A percentile compares a stretch with the other conserved stretches of the same genome.
These are phyloP conservation scores for Tichodroma muraria DNA, from an alignment of 2,113 vertebrate genomes.

Conservation along the genomic window DNA sequence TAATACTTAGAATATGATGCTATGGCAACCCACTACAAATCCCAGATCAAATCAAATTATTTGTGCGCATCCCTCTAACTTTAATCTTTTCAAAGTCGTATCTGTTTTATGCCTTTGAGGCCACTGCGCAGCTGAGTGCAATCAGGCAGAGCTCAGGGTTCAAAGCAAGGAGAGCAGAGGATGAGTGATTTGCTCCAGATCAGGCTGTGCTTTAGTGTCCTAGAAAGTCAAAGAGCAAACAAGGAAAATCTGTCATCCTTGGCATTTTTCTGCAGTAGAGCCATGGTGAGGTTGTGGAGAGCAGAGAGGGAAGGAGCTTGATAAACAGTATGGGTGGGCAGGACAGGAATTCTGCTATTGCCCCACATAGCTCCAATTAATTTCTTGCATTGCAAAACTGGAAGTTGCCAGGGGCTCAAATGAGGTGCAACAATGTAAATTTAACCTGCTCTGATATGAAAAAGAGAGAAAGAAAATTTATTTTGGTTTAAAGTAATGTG, in stretches of 20 bases:
- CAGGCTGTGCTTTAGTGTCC: neutral
- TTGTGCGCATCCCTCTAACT: conserved; percentile 29
- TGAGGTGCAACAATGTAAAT: neutral
- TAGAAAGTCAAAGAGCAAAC: conserved; percentile 28
- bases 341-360: neutral
- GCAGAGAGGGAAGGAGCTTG: neutral
- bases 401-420: neutral
- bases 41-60: conserved; percentile 45
- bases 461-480: neutral
- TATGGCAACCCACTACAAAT: conserved; percentile 61
- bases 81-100: conserved; percentile 25
- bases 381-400: neutral
- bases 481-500: neutral
- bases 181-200: neutral
- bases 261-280: neutral
- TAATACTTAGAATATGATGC: conserved; percentile 31
- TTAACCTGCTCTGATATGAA: neutral
- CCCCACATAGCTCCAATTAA: neutral
- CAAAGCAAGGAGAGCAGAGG: neutral
- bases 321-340: neutral
- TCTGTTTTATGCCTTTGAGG: conserved; percentile 19
- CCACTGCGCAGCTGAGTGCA: neutral
- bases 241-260: neutral
- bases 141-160: conserved; percentile 8
- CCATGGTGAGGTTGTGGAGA: neutral